Conservation (phyloP, 2,113 vertebrate genomes). For the Chloebia gouldiae region DNA sequence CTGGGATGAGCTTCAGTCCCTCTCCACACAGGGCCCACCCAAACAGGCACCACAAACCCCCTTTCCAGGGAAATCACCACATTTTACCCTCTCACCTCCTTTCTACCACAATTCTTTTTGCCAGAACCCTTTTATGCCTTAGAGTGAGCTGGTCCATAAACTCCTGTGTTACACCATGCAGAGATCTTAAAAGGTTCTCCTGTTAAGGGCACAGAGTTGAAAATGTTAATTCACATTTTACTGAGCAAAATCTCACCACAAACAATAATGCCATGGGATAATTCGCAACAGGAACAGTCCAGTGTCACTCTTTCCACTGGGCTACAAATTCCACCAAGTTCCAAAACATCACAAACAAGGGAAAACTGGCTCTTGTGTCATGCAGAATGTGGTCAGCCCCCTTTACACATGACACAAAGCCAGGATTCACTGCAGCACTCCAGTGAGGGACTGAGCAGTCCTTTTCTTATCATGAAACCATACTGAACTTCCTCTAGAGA, state of each 20-base stretch:
- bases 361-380: background rate
- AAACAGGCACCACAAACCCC: background rate
- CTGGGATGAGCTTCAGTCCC: background rate
- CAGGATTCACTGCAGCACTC: background rate
- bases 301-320: background rate
- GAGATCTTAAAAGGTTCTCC: background rate
- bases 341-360: background rate
- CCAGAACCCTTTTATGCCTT: background rate
- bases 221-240: background rate
- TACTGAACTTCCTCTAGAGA: background rate
- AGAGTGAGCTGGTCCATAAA: background rate
- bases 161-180: background rate
- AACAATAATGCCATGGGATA: background rate
- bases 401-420: background rate
- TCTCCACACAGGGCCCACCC: background rate
- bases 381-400: background rate
- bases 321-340: background rate
- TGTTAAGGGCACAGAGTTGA: fast-evolving
- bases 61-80: background rate
- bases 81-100: background rate
- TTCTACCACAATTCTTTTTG: background rate
- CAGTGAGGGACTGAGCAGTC: background rate
- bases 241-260: background rate
- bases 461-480: background rate
- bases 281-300: background rate